Base-by-base conservation (phyloP, 2,888 invertebrate genomes). In the Pilophorus perplexus region DNA sequence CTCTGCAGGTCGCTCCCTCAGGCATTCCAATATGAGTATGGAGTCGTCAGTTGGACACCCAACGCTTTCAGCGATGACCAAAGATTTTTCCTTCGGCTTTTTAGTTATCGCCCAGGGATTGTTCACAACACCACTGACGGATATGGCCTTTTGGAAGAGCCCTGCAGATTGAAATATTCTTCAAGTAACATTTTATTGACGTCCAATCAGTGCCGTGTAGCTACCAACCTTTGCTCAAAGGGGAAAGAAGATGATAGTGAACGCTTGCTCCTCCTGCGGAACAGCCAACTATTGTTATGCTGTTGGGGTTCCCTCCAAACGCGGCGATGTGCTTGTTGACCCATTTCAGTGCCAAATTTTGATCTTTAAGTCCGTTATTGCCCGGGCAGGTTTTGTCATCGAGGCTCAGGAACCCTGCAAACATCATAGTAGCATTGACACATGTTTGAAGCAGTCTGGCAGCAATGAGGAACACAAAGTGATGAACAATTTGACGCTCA, bases 341-440 rank as follows among this genome's bases (percentile, higher is more conserved):
- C 59, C 59, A 59, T 23, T 59, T 59, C 14, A 59, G 25, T 2
- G 59, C 59, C 25, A 59, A 25, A 20, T 80, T 78, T 78, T 89
- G 88, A 79, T 89, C 89, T 73, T 86, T 88, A 28, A 89, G 74
- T 0, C 88, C 89, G 72, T 82, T 82, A 75, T 89, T 89, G 3
- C 86, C 87, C 0, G 89, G 84, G 1, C 86, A 79, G 0, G 80
- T 73, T 0, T 82, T 80, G 71, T 89, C 88, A 37, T 85, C 87
- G 0, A 88, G 87, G 74, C 86, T 88, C 0, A 89, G 77, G 75
- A 90, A 90, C 55, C 89, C 87, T 85, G 57, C 10, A 62, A 42
- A 40, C 20, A n/a, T 12, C n/a, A n/a, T n/a, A n/a, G n/a, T n/a
- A n/a, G n/a, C n/a, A n/a, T n/a, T n/a, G n/a, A n/a, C n/a, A n/a